Evolutionary conservation across 2,113 vertebrate species (phyloP).

Genomic region (Eretmochelys imbricata): DNA sequence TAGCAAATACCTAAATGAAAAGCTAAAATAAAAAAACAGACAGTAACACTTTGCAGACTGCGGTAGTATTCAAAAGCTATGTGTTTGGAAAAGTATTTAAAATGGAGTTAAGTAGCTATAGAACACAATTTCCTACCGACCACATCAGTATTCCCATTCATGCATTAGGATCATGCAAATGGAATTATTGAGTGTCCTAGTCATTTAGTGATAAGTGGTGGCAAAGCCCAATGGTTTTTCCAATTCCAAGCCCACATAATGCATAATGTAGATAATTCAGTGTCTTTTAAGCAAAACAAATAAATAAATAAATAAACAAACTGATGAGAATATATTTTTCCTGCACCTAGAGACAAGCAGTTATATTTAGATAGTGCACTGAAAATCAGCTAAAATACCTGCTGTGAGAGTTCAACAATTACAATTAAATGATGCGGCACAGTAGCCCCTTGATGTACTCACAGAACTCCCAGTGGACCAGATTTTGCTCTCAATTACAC

Average conservation of each 20-base stretch:
- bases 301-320: background rate
- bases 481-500: background rate
- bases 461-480: background rate
- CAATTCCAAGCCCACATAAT: conserved; percentile 5
- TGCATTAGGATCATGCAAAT: background rate
- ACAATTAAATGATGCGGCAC: background rate
- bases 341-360: conserved; percentile 1
- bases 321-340: background rate
- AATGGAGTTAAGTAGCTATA: conserved; percentile 3
- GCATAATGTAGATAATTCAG: background rate
- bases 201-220: background rate
- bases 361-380: background rate
- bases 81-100: background rate
- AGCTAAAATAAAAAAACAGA: conserved; percentile 18
- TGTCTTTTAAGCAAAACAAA: background rate
- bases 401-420: background rate
- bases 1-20: background rate
- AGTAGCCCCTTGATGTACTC: background rate
- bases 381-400: background rate
- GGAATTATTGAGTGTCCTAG: background rate
- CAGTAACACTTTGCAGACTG: background rate
- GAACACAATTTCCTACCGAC: background rate
- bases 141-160: background rate
- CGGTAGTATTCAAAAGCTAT: background rate
- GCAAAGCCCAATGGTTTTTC: conserved; percentile 17